phyloP scores from a whole-genome alignment of 2,113 vertebrate species.

The Ageneiosus marmoratus region DNA sequence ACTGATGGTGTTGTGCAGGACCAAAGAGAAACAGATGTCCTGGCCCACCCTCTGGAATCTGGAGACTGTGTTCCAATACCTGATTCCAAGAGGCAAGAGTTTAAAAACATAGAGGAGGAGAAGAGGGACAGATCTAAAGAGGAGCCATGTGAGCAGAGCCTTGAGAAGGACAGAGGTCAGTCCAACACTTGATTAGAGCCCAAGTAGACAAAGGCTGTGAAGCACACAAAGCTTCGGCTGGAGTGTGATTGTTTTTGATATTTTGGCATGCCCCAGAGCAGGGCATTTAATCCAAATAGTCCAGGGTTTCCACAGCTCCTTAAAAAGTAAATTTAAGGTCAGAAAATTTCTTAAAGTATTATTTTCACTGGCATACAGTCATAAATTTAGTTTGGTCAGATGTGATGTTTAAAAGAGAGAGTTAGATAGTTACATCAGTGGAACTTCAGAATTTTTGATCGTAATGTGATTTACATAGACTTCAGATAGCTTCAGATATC shows the following conservation, averaged over 20 bases:
- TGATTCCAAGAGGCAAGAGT: conserved; percentile 17
- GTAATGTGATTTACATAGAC: too few species aligned
- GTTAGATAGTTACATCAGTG: too few species aligned
- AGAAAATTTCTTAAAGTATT: too few species aligned
- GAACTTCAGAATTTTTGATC: too few species aligned
- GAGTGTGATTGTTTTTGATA: background rate
- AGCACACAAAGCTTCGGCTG: background rate
- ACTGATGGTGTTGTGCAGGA: conserved; percentile 47
- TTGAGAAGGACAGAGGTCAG: conserved; percentile 71
- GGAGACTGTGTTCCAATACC: conserved; percentile 48
- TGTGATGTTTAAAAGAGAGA: too few species aligned
- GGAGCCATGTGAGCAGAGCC: conserved; percentile 67
- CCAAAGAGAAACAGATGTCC: conserved; percentile 35
- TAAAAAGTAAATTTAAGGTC: too few species aligned
- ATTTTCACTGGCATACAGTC: too few species aligned
- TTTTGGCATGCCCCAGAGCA: background rate
- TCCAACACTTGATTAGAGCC: conserved; percentile 54
- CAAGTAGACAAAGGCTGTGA: background rate
- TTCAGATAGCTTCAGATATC: too few species aligned
- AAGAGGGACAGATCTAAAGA: conserved; percentile 83
- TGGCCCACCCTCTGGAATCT: conserved; percentile 33
- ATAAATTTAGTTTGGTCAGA: too few species aligned
- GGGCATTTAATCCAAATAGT: background rate
- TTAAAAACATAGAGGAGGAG: conserved; percentile 59
- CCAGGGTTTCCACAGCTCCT: too few species aligned